Evolutionary conservation across 2,888 invertebrate genomes (phyloP).

Genomic region (Nomada hirtipes): DNA sequence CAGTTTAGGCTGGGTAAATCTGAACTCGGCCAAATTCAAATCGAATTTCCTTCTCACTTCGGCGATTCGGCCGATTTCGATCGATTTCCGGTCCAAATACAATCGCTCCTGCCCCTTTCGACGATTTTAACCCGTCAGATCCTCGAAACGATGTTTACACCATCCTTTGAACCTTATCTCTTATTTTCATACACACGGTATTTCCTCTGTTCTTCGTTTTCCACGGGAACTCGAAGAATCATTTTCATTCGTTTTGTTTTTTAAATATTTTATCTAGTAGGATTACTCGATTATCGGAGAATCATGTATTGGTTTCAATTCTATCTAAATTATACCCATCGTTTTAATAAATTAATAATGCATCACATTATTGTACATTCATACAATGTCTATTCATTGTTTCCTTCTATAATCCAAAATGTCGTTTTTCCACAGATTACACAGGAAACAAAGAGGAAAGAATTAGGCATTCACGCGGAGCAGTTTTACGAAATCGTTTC

Average conservation of each 20-base stretch:
- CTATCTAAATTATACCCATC: too few relatives aligned
- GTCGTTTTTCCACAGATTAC: too few relatives aligned
- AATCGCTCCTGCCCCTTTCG: conserved; percentile 42
- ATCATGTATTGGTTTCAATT: too few relatives aligned
- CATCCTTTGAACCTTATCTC: neutral
- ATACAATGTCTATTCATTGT: too few relatives aligned
- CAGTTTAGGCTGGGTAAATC: conserved; percentile 47
- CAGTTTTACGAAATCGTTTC: too few relatives aligned
- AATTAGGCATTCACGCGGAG: too few relatives aligned
- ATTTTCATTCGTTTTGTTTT: neutral
- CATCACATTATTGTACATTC: too few relatives aligned
- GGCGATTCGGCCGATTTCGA: conserved; percentile 35
- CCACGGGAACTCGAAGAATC: neutral
- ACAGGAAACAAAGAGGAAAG: too few relatives aligned
- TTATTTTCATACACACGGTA: neutral
- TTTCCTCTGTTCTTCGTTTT: neutral
- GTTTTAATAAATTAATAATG: too few relatives aligned
- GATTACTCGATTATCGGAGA: too few relatives aligned
- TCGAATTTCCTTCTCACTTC: conserved; percentile 49
- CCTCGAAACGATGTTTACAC: neutral
- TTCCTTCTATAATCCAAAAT: too few relatives aligned
- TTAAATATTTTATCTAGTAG: too few relatives aligned
- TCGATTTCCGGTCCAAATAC: conserved; percentile 46
- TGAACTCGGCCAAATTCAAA: conserved; percentile 55
- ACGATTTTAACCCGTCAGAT: neutral